These are phyloP conservation scores for Nothura maculosa DNA, from an alignment of 2,797 vertebrate genomes.

Conservation along the genomic window DNA sequence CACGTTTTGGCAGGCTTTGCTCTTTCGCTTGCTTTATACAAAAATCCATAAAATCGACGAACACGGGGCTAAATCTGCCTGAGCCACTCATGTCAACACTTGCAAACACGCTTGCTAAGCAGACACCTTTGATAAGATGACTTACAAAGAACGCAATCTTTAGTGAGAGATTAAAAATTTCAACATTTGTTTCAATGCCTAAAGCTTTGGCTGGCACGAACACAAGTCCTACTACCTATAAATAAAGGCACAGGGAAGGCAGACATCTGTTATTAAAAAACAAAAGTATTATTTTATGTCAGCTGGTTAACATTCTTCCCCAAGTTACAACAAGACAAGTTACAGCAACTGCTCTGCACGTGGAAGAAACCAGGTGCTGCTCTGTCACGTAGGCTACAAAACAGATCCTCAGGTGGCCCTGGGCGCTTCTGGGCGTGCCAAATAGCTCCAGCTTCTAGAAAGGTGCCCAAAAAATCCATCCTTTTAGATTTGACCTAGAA, in stretches of 20 bases:
- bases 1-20: background rate
- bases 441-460: background rate
- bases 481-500: background rate
- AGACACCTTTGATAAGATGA: background rate
- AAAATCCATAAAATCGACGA: background rate
- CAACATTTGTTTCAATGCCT: conserved; percentile 37
- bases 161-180: conserved; percentile 7
- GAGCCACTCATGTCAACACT: background rate
- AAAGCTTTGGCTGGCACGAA: conserved; percentile 40
- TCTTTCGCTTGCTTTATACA: background rate
- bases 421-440: background rate
- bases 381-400: background rate
- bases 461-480: background rate
- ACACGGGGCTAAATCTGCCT: background rate
- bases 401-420: background rate
- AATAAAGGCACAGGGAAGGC: conserved; percentile 42
- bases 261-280: conserved; percentile 47
- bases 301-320: conserved; percentile 8
- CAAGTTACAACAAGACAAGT: conserved; percentile 60
- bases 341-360: background rate
- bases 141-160: background rate
- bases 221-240: conserved; percentile 49
- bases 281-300: conserved; percentile 11
- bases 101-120: background rate
- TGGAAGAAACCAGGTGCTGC: background rate